Evolutionary conservation across 2,113 vertebrate species (phyloP).

Genomic region (Callithrix jacchus): DNA sequence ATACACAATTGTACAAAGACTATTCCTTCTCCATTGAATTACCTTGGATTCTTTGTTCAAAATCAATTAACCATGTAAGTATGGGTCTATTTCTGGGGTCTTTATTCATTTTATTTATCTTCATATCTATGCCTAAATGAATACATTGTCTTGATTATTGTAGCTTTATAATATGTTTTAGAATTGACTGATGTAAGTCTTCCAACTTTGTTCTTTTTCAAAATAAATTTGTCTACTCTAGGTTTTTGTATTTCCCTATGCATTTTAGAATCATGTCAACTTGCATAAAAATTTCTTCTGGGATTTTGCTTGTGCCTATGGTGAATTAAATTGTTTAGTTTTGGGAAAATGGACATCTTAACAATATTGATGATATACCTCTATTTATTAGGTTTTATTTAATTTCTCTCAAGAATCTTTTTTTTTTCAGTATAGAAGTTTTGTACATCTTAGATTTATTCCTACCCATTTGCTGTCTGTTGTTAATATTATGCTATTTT

Average conservation of each 20-base stretch:
- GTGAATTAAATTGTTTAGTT: neutral
- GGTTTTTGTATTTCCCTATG: neutral
- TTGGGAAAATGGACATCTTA: neutral
- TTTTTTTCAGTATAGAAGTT: neutral
- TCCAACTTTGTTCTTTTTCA: neutral
- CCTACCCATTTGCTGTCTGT: neutral
- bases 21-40: neutral
- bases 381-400: neutral
- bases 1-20: neutral
- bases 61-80: neutral
- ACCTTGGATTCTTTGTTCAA: neutral
- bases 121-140: neutral
- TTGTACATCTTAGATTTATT: conserved; percentile 11
- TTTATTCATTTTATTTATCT: neutral
- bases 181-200: neutral
- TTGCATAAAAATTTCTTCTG: neutral
- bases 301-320: neutral
- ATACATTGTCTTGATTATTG: neutral
- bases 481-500: neutral
- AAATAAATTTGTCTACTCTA: neutral
- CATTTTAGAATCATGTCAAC: conserved; percentile 6
- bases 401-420: neutral
- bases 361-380: neutral
- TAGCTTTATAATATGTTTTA: neutral
- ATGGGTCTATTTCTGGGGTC: neutral